Percentiles rank a stretch among this genome's conserved stretches.
Conservation (phyloP, 2,888 invertebrate species). For the Tanytarsus gracilentus region DNA sequence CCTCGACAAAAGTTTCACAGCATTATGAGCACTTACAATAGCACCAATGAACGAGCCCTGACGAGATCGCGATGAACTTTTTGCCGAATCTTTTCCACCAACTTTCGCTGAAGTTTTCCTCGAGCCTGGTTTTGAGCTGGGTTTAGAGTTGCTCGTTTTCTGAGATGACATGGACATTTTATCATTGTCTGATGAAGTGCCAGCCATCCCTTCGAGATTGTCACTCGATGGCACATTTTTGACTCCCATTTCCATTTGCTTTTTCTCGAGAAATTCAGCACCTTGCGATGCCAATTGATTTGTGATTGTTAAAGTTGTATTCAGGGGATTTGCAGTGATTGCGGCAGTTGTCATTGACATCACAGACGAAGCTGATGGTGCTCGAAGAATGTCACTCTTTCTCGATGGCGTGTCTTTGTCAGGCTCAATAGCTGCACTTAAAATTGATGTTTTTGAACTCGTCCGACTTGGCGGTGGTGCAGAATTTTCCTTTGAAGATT, state of each 20-base stretch:
- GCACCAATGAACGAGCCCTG: slow-evolving; percentile 11
- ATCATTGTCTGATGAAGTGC: slow-evolving; percentile 7
- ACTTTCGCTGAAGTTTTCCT: slow-evolving; percentile 6
- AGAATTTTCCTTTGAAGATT: slow-evolving; percentile 2
- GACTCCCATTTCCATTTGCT: slow-evolving; percentile 32
- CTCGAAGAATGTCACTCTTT: slow-evolving; percentile 41
- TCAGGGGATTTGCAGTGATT: slow-evolving; percentile 49
- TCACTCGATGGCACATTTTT: too few relatives aligned
- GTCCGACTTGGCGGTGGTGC: slow-evolving; percentile 15
- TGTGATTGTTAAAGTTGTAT: slow-evolving; percentile 49
- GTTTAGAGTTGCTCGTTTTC: slow-evolving; percentile 7
- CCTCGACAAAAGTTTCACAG: background rate
- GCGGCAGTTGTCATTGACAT: slow-evolving; percentile 53
- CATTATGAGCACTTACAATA: slow-evolving; percentile 5
- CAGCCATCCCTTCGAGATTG: background rate
- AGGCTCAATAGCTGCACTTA: background rate
- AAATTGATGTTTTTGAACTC: slow-evolving; percentile 19
- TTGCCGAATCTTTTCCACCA: background rate
- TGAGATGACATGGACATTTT: slow-evolving; percentile 6
- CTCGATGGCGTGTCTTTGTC: slow-evolving; percentile 17
- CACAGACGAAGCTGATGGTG: slow-evolving; percentile 46
- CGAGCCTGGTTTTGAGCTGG: background rate
- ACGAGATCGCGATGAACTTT: background rate
- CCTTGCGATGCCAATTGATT: slow-evolving; percentile 43
- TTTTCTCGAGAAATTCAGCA: slow-evolving; percentile 33